Base-by-base conservation (phyloP, 2,797 vertebrate genomes). In the Danio tinwini region DNA sequence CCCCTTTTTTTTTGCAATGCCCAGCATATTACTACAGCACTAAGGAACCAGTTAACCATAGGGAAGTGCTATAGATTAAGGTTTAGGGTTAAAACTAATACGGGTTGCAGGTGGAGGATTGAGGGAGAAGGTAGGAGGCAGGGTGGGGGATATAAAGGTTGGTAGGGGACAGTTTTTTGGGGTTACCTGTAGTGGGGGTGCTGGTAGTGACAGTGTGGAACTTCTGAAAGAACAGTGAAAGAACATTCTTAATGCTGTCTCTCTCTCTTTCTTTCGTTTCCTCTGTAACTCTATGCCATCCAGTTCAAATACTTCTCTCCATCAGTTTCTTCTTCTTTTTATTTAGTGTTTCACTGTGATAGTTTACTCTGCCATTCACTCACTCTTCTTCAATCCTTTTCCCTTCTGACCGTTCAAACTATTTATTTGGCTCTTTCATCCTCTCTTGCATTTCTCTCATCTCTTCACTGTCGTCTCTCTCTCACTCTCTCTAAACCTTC, bases 211-310 rank as follows among this genome's bases (percentile, higher is more conserved):
- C 91, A 93, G 89, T 92, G 92, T 91, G 91, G 90, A 91, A 90
- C 89, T 90, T 94, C 93, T 94, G 94, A 93, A 94, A 93, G 89
- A 92, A 94, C 92, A 94, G 91, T 92, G 92, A 93, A 89, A 93
- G 76, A 90, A 94, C 90, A 93, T 87, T 74, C 80, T 90, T 88
- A 88, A 86, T 40, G 53, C 45, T 58, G 69, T 80, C 75, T 74
- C 65, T 56, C 65, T 62, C 69, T 63, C 21, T 29, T 8, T n/a
- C 39, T 49, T 39, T 21, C 17, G 65, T 42, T 63, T n/a, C 29
- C 37, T 42, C 42, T 63, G 37, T 52, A 11, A 42, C 42, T 77
- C 19, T 61, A 52, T 79, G 21, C 49, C 58, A 63, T 44, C 68
- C 58, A 47, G 58, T 63, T 71, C 39, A 63, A 55, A 72, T 7